A percentile compares a stretch with the other conserved stretches of the same genome.
Conservation (phyloP, 2,888 invertebrate genomes). For the Dioctria linearis region DNA sequence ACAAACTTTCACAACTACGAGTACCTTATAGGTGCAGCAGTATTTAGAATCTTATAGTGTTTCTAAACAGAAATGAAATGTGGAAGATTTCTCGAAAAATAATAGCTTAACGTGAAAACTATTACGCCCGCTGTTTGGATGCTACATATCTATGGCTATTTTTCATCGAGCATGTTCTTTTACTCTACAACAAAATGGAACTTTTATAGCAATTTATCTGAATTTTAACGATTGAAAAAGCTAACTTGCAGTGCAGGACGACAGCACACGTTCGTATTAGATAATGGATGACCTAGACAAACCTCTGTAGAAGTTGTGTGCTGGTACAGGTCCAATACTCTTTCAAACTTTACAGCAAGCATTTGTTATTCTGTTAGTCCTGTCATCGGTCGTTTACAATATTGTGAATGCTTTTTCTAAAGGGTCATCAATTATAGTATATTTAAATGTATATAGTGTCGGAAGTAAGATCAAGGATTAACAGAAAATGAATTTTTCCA, state of each 20-base stretch:
- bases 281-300: slow-evolving; percentile 41
- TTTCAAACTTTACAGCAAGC: slow-evolving; percentile 9
- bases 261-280: slow-evolving; percentile 34
- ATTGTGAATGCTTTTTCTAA: slow-evolving; percentile 24
- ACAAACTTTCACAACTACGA: no score
- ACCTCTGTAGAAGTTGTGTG: background rate
- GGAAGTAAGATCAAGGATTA: background rate
- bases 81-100: background rate
- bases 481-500: slow-evolving; percentile 11
- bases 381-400: slow-evolving; percentile 27
- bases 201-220: slow-evolving; percentile 47
- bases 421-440: slow-evolving; percentile 13
- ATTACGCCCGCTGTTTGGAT: background rate
- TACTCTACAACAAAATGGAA: slow-evolving; percentile 27
- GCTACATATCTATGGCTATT: background rate
- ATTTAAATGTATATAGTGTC: background rate
- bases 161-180: slow-evolving; percentile 17
- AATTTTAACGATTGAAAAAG: slow-evolving; percentile 30
- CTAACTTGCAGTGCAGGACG: slow-evolving; percentile 15
- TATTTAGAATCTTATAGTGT: no score
- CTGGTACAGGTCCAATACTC: slow-evolving; percentile 14
- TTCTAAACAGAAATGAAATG: no score
- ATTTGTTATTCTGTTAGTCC: slow-evolving; percentile 47
- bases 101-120: background rate
- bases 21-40: no score